Evolutionary conservation across 2,888 invertebrate species (phyloP).

Genomic region (Liopterus haemorrhoidalis): DNA sequence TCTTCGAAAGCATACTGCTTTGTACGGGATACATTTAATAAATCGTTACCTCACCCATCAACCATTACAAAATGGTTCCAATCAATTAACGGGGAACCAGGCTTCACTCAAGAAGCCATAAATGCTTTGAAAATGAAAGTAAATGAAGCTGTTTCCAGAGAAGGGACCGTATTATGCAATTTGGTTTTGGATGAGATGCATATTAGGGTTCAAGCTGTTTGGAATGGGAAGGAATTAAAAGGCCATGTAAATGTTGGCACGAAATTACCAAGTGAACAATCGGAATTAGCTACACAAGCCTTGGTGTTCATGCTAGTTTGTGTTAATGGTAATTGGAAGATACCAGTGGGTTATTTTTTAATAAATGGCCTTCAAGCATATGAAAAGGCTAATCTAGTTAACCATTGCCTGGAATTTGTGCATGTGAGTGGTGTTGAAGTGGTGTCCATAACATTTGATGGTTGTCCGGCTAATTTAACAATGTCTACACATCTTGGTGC

Average conservation of each 20-base stretch:
- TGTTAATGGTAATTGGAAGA: constrained; percentile 35
- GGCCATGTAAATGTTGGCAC: constrained; percentile 25
- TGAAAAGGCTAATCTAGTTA: constrained; percentile 25
- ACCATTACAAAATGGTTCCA: constrained; percentile 30
- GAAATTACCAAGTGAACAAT: constrained; percentile 6
- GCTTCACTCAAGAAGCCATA: constrained; percentile 30
- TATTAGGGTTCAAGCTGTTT: constrained; percentile 28
- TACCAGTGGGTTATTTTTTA: constrained; percentile 38
- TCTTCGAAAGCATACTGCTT: constrained; percentile 17
- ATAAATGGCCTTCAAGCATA: constrained; percentile 29
- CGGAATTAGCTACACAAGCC: constrained; percentile 26
- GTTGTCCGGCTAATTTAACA: constrained; percentile 15
- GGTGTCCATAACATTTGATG: constrained; percentile 22
- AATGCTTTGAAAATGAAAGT: constrained; percentile 25
- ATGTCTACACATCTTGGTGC: constrained; percentile 19
- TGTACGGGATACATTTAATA: constrained; percentile 21
- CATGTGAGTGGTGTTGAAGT: constrained; percentile 12
- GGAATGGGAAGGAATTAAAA: constrained; percentile 20
- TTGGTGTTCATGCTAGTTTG: constrained; percentile 34
- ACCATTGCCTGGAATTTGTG: constrained; percentile 7
- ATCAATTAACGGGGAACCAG: constrained; percentile 28
- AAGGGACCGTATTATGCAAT: neutral
- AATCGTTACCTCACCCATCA: constrained; percentile 16
- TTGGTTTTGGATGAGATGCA: constrained; percentile 34
- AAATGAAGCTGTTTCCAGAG: constrained; percentile 1